Conservation (phyloP, 2,113 vertebrate species). For the Halcyon malimbica region DNA sequence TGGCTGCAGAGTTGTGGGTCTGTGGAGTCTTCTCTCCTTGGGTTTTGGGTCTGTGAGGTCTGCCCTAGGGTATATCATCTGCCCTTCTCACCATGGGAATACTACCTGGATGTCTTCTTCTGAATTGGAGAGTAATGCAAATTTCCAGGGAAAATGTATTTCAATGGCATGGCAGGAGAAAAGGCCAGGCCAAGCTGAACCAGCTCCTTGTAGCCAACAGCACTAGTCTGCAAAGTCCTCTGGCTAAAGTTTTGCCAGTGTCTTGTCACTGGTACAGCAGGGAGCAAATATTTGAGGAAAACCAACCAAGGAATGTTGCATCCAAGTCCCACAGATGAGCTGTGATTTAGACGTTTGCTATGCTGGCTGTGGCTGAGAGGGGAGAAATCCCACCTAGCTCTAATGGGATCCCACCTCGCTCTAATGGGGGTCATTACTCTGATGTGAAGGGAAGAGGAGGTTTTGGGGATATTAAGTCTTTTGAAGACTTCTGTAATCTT, state of each 20-base stretch:
- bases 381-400: background rate
- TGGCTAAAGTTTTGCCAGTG: background rate
- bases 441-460: background rate
- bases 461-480: background rate
- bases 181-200: background rate
- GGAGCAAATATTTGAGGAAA: background rate
- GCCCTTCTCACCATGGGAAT: background rate
- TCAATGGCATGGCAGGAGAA: background rate
- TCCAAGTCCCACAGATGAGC: accelerated
- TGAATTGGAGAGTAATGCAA: background rate
- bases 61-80: background rate
- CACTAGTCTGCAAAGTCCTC: background rate
- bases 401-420: background rate
- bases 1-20: background rate
- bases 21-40: background rate
- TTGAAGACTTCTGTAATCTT: background rate
- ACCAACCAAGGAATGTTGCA: background rate
- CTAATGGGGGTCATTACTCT: background rate
- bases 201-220: background rate
- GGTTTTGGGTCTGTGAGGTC: background rate
- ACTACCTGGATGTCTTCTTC: background rate
- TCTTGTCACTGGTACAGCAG: background rate
- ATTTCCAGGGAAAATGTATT: background rate
- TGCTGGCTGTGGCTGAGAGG: background rate
- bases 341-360: background rate